phyloP scores from a whole-genome alignment of 2,797 vertebrate genomes.

The Thamnophis elegans region DNA sequence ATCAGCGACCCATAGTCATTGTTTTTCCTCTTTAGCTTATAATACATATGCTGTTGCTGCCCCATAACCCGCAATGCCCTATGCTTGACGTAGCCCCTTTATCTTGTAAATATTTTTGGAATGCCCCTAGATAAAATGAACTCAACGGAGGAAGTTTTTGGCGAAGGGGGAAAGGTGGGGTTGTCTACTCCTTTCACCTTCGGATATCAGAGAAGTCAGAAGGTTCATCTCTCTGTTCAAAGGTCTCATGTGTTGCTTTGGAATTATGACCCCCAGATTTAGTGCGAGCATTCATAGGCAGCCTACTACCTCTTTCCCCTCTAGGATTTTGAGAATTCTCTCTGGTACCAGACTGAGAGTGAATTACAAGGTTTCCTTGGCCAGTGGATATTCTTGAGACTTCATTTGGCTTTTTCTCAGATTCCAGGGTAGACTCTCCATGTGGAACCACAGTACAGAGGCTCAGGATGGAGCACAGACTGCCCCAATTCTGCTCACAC shows the following conservation, averaged over 20 bases:
- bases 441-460: conserved; percentile 80
- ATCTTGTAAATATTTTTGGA: conserved; percentile 92
- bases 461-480: conserved; percentile 93
- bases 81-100: conserved; percentile 84
- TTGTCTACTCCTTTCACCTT: conserved; percentile 83
- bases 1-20: conserved; percentile 55
- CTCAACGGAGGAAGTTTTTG: conserved; percentile 61
- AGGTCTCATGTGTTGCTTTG: conserved; percentile 79
- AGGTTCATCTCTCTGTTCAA: conserved; percentile 81
- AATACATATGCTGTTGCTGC: conserved; percentile 58
- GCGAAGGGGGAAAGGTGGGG: conserved; percentile 13
- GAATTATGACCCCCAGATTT: conserved; percentile 70
- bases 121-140: conserved; percentile 86
- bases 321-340: conserved; percentile 75
- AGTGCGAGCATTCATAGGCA: conserved; percentile 73
- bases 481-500: conserved; percentile 96
- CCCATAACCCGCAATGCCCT: conserved; percentile 82
- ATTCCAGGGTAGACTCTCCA: conserved; percentile 55
- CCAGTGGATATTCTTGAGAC: conserved; percentile 51
- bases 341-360: conserved; percentile 73
- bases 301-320: conserved; percentile 81
- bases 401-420: conserved; percentile 60
- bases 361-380: conserved; percentile 63
- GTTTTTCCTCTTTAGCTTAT: conserved; percentile 66
- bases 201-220: conserved; percentile 86